These are phyloP conservation scores for Goniozus legneri DNA, from an alignment of 1,140 invertebrate species.

Conservation along the genomic window DNA sequence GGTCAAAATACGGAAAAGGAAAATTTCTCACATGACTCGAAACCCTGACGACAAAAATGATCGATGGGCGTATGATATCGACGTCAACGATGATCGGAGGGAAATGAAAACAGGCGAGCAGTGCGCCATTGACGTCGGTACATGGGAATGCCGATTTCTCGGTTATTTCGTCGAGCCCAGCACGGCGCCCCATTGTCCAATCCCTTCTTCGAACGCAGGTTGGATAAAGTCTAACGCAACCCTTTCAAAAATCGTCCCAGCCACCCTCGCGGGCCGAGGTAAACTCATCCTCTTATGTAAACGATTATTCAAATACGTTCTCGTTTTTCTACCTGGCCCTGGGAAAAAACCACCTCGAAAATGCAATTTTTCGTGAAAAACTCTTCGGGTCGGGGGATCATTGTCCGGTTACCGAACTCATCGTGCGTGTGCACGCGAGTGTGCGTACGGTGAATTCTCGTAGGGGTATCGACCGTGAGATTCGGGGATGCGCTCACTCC, in stretches of 20 bases:
- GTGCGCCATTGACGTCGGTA: not conserved
- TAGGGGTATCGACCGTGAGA: slow-evolving; percentile 15
- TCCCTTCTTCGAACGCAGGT: not conserved
- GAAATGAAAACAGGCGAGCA: not conserved
- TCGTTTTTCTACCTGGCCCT: slow-evolving; percentile 15
- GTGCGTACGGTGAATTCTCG: not conserved
- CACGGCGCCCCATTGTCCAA: no score
- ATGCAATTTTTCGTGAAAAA: slow-evolving; percentile 19
- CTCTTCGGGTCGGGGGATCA: slow-evolving; percentile 10
- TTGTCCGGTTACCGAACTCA: slow-evolving; percentile 5
- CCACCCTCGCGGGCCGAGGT: slow-evolving; percentile 5
- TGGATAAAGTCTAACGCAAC: slow-evolving; percentile 18
- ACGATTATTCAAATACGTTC: slow-evolving; percentile 29
- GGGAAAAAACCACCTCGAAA: slow-evolving; percentile 10
- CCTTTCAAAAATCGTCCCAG: slow-evolving; percentile 15
- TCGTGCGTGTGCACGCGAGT: not conserved
- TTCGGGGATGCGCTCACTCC: slow-evolving; percentile 16
- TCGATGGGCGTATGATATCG: no score
- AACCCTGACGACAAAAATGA: no score
- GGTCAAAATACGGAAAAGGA: no score
- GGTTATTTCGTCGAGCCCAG: not conserved
- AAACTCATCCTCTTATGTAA: slow-evolving; percentile 31
- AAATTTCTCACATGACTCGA: no score
- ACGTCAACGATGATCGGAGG: no score
- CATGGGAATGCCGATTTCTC: not conserved